Conservation (phyloP, 2,797 vertebrate species). For the Borostomias antarcticus region DNA sequence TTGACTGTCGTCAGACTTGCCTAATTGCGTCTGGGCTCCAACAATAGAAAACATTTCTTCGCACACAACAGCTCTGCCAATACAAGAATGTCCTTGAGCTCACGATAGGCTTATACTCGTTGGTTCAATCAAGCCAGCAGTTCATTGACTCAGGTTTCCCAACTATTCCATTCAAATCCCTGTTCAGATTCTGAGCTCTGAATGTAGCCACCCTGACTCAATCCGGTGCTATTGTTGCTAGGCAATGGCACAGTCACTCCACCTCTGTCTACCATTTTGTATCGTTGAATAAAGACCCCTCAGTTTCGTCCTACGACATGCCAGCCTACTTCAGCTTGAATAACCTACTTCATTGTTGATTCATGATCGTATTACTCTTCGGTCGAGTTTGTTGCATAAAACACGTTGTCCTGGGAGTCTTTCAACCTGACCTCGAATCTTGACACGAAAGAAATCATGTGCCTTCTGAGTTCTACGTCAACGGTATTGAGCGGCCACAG, state of each 20-base stretch:
- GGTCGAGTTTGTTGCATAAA: conserved; percentile 58
- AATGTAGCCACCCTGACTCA: conserved; percentile 46
- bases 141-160: conserved; percentile 66
- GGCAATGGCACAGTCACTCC: not conserved
- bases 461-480: conserved; percentile 60
- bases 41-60: conserved; percentile 1
- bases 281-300: conserved; percentile 23
- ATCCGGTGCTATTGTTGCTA: conserved; percentile 30
- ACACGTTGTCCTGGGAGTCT: conserved; percentile 42
- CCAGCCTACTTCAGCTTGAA: conserved; percentile 39
- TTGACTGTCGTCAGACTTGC: not conserved
- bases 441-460: conserved; percentile 59
- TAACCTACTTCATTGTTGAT: conserved; percentile 43
- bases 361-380: conserved; percentile 42
- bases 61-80: conserved; percentile 5
- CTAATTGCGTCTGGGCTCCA: conserved; percentile 29
- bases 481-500: conserved; percentile 14
- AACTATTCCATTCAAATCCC: conserved; percentile 46
- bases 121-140: conserved; percentile 45
- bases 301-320: conserved; percentile 28
- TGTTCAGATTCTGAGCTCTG: conserved; percentile 40
- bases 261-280: not conserved
- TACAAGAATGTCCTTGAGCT: conserved; percentile 12
- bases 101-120: conserved; percentile 28
- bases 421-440: conserved; percentile 36